phyloP scores from a whole-genome alignment of 2,888 invertebrate genomes.

The Sesia bembeciformis region DNA sequence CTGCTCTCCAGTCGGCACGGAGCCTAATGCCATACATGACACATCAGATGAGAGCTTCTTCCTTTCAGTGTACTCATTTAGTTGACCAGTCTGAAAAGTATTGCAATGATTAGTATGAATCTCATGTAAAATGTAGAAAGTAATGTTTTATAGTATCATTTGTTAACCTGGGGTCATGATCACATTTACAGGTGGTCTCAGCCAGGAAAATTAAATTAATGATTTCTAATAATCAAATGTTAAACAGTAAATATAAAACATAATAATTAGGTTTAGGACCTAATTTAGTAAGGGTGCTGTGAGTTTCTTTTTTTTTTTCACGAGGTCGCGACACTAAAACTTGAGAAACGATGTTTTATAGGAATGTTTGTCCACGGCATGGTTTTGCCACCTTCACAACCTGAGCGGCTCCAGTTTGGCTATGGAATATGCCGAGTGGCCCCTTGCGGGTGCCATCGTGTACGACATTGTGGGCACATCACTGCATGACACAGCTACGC shows the following conservation, averaged over 20 bases:
- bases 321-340: not conserved
- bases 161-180: not conserved
- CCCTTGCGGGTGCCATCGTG: constrained; percentile 74
- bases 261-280: too few species aligned
- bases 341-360: not conserved
- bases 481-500: constrained; percentile 72
- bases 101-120: not conserved
- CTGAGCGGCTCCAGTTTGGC: constrained; percentile 80
- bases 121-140: constrained; percentile 1
- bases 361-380: constrained; percentile 75
- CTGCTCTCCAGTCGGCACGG: constrained; percentile 95
- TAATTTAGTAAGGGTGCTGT: too few species aligned
- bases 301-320: too few species aligned
- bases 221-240: too few species aligned
- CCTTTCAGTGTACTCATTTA: constrained; percentile 98
- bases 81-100: constrained; percentile 88
- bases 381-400: constrained; percentile 80
- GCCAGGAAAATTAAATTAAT: too few species aligned
- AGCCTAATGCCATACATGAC: constrained; percentile 98
- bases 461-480: constrained; percentile 77
- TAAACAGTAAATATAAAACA: too few species aligned
- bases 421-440: constrained; percentile 83
- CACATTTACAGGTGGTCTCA: not conserved
- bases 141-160: too few species aligned
- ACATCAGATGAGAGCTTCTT: constrained; percentile 98